Base-by-base conservation (phyloP, 2,113 vertebrate species). In the Paedocypris sp. region DNA sequence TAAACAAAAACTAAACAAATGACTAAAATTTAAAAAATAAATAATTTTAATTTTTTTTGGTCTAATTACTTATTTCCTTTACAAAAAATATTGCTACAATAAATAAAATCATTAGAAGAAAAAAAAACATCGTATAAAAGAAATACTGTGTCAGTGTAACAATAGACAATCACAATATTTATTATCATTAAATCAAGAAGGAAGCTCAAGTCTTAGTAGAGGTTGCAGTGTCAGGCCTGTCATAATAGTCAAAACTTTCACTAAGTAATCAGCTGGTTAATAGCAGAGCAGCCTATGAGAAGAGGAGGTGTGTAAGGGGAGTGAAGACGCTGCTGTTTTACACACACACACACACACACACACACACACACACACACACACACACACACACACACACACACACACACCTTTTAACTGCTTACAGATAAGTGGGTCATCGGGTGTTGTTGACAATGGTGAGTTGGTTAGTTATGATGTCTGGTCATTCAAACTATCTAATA, bases 231-330 rank as follows among this genome's bases (percentile, higher is more conserved):
- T 19, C 22, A 32, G 12, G 3, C 16, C 26, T 15, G 6, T 25
- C 45, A n/a, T n/a, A n/a, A n/a, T n/a, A n/a, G n/a, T n/a, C n/a
- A 12, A 10, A 60, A 29, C 13, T 47, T 10, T 49, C 10, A n/a
- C 16, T 22, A 6, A 10, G 35, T 12, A 16, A 38, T 26, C 52
- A 60, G 2, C 33, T 1, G 49, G 51, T 45, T 45, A 31, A 31
- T 29, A 64, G 26, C 19, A 15, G 18, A 53, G 6, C 7, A 35
- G 57, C 71, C 73, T 64, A 60, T 66, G 15, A 53, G 59, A 54
- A 35, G 8, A 60, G 57, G 65, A 12, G 16, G 42, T 20, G 49
- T 65, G 51, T 39, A 18, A 4, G 4, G 2, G 11, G 8, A 35
- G 60, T 52, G 19, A 35, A 16, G 33, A 26, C 32, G n/a, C n/a